These are phyloP conservation scores for Synodontis membranacea DNA, from an alignment of 2,113 vertebrate species.

Conservation along the genomic window DNA sequence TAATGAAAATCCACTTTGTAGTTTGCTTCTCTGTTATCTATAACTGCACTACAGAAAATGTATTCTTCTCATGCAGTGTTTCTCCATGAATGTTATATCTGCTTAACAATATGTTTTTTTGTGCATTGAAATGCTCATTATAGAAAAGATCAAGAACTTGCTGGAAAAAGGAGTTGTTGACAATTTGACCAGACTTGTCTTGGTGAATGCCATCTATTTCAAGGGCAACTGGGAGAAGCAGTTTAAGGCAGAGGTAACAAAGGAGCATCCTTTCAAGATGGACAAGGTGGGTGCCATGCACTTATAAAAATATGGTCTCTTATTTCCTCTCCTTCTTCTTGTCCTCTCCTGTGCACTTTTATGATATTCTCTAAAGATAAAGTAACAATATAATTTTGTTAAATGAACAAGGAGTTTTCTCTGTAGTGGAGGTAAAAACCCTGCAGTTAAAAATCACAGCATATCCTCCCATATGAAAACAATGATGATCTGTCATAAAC, in stretches of 20 bases:
- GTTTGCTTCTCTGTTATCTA: background rate
- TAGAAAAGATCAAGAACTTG: slow-evolving; percentile 86
- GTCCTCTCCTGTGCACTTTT: background rate
- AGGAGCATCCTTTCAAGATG: slow-evolving; percentile 69
- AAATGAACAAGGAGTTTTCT: background rate
- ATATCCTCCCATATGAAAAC: background rate
- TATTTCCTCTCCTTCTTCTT: background rate
- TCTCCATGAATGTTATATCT: background rate
- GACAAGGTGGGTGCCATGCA: slow-evolving; percentile 61
- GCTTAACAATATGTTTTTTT: background rate
- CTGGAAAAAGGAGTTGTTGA: slow-evolving; percentile 71
- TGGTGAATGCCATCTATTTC: slow-evolving; percentile 95
- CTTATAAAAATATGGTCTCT: background rate
- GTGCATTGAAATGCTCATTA: slow-evolving; percentile 19
- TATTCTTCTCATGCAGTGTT: background rate
- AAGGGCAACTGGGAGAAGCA: slow-evolving; percentile 84
- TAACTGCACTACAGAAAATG: background rate
- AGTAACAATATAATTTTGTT: background rate
- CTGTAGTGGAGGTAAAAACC: background rate
- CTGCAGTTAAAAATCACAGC: background rate
- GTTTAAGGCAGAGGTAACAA: slow-evolving; percentile 72
- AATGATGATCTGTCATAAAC: background rate
- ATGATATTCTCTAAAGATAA: background rate
- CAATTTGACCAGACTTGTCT: slow-evolving; percentile 73
- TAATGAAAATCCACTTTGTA: background rate